Percentiles rank a stretch among this genome's conserved stretches.
Conservation (phyloP, 2,113 vertebrate species). For the Ancistrus triradiatus region DNA sequence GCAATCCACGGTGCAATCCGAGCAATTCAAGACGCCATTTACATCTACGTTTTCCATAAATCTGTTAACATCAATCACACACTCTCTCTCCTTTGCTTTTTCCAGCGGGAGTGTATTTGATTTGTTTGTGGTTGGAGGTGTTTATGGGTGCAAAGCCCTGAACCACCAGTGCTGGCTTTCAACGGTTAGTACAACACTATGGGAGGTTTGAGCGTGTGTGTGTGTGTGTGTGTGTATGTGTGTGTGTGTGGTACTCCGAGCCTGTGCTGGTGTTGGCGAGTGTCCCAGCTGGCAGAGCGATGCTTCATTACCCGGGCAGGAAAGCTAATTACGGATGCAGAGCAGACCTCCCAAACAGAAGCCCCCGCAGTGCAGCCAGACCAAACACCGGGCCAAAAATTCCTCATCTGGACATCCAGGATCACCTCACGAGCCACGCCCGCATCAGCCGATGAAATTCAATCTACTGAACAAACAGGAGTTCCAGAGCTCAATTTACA, state of each 20-base stretch:
- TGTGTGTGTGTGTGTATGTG: conserved; percentile 2
- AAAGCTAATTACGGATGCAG: conserved; percentile 35
- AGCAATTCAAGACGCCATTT: conserved; percentile 4
- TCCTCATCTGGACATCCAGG: conserved; percentile 28
- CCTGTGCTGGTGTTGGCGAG: conserved; percentile 29
- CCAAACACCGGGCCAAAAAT: conserved; percentile 19
- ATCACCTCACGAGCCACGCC: neutral
- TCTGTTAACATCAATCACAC: conserved; percentile 1
- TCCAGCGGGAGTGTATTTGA: conserved; percentile 12
- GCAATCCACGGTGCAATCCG: conserved; percentile 19
- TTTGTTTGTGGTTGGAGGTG: conserved; percentile 39
- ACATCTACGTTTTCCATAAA: conserved; percentile 12
- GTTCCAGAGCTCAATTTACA: too few relatives aligned
- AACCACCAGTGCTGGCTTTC: conserved; percentile 29
- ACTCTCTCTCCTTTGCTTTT: neutral
- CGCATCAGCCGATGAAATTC: neutral
- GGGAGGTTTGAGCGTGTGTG: conserved; percentile 23
- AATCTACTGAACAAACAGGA: conserved; percentile 3
- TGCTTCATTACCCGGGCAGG: conserved; percentile 34
- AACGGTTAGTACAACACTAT: conserved; percentile 18
- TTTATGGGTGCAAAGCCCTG: conserved; percentile 34
- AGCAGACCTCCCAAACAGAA: conserved; percentile 40
- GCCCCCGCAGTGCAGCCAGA: conserved; percentile 25
- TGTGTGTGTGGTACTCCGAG: conserved; percentile 6
- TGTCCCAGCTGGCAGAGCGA: conserved; percentile 31